These are phyloP conservation scores for Onychomys leucogaster DNA, from an alignment of 2,797 vertebrate species.

Conservation along the genomic window DNA sequence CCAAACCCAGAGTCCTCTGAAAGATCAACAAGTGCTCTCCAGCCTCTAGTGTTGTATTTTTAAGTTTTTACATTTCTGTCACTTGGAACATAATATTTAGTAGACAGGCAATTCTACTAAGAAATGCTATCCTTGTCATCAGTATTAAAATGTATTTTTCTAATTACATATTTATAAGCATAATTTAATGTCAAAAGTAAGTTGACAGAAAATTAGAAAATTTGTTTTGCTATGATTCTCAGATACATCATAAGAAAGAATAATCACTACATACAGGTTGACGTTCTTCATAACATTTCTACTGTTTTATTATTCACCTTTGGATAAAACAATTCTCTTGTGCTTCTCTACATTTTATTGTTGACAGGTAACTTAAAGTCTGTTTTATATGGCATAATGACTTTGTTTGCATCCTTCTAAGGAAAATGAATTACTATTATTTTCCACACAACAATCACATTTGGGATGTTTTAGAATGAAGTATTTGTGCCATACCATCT, in stretches of 20 bases:
- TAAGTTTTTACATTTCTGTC: background rate
- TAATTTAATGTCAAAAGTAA: constrained; percentile 63
- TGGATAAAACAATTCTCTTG: constrained; percentile 59
- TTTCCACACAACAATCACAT: constrained; percentile 60
- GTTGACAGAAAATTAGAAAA: constrained; percentile 46
- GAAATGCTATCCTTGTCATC: constrained; percentile 51
- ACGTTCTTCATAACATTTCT: constrained; percentile 59
- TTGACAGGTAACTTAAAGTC: constrained; percentile 57
- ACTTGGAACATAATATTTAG: constrained; percentile 35
- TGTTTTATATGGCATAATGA: constrained; percentile 39
- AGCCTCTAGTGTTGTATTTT: background rate
- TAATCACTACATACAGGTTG: constrained; percentile 29
- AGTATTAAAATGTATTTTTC: constrained; percentile 70
- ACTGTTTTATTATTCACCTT: constrained; percentile 62
- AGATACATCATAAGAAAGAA: background rate
- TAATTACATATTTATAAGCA: constrained; percentile 65
- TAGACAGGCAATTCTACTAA: constrained; percentile 46
- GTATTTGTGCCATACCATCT: constrained; percentile 50
- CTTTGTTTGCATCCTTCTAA: constrained; percentile 62
- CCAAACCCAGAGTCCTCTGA: background rate
- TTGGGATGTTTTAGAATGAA: constrained; percentile 62
- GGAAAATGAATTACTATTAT: constrained; percentile 37
- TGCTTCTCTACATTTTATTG: constrained; percentile 46
- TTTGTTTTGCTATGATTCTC: constrained; percentile 64
- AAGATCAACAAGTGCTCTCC: background rate